phyloP scores from a whole-genome alignment of 1,140 invertebrate genomes.

The Holcopasites calliopsidis region DNA sequence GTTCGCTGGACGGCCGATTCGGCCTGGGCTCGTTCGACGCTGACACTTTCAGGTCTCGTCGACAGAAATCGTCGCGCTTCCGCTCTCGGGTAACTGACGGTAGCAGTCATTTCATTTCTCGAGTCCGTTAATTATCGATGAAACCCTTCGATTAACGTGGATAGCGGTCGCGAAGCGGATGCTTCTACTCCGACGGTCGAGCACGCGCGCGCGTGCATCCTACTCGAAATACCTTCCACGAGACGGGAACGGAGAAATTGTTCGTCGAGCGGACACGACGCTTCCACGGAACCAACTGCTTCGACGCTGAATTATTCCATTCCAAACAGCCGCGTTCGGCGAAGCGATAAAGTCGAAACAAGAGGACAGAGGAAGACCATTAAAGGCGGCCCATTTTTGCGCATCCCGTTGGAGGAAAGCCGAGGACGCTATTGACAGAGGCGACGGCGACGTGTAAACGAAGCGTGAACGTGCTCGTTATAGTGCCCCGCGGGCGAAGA shows the following conservation, averaged over 20 bases:
- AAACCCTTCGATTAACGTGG: conserved; percentile 16
- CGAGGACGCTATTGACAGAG: conserved; percentile 15
- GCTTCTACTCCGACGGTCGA: conserved; percentile 16
- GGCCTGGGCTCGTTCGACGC: too few species aligned
- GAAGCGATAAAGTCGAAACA: conserved; percentile 37
- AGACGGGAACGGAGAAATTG: conserved; percentile 3
- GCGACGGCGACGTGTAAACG: conserved; percentile 7
- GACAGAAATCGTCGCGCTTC: too few species aligned
- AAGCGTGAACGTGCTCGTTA: too few species aligned
- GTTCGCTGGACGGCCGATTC: too few species aligned
- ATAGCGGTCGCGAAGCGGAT: neutral
- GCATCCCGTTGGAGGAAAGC: conserved; percentile 18
- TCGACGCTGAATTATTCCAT: conserved; percentile 1
- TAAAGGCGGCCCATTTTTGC: conserved; percentile 24
- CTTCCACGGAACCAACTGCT: neutral
- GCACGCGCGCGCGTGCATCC: conserved; percentile 1
- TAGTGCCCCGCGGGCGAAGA: too few species aligned
- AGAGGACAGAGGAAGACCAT: conserved; percentile 41
- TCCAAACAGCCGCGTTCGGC: conserved; percentile 14
- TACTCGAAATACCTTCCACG: conserved; percentile 24
- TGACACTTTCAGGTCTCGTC: too few species aligned
- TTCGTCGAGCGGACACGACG: conserved; percentile 17
- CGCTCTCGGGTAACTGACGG: too few species aligned
- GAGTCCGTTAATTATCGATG: conserved; percentile 9
- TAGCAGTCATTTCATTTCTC: conserved; percentile 6